These are phyloP conservation scores for Cydia pomonella DNA, from an alignment of 1,140 invertebrate genomes.

Conservation along the genomic window DNA sequence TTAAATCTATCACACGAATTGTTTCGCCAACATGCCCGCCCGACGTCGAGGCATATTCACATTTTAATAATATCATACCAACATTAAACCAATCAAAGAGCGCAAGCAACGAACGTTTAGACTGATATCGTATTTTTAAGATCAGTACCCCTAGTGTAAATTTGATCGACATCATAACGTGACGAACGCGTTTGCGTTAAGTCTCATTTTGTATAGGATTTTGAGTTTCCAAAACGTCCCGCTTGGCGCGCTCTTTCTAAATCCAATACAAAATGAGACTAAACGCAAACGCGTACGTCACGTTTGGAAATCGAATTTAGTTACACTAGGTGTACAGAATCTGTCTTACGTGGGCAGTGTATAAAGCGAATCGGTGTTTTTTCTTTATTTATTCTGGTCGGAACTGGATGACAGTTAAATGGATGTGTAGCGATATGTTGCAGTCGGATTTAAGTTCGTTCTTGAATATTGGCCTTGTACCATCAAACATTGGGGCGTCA, in stretches of 20 bases:
- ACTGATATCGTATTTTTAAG: neutral
- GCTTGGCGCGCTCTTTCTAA: too few species aligned
- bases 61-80: neutral
- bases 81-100: neutral
- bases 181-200: too few species aligned
- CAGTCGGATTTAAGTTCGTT: neutral
- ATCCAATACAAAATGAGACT: too few species aligned
- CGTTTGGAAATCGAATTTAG: too few species aligned
- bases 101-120: neutral
- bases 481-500: neutral
- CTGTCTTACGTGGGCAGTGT: neutral
- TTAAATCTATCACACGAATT: neutral
- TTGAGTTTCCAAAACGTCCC: too few species aligned
- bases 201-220: too few species aligned
- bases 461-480: neutral
- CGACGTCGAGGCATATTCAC: neutral
- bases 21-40: neutral
- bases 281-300: too few species aligned
- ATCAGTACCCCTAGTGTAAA: too few species aligned
- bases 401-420: constrained; percentile 8
- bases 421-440: neutral
- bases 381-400: neutral
- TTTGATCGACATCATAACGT: too few species aligned
- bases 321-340: too few species aligned
- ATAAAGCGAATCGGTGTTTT: neutral